Base-by-base conservation (phyloP, 2,888 invertebrate species). In the Stratiomys singularior region DNA sequence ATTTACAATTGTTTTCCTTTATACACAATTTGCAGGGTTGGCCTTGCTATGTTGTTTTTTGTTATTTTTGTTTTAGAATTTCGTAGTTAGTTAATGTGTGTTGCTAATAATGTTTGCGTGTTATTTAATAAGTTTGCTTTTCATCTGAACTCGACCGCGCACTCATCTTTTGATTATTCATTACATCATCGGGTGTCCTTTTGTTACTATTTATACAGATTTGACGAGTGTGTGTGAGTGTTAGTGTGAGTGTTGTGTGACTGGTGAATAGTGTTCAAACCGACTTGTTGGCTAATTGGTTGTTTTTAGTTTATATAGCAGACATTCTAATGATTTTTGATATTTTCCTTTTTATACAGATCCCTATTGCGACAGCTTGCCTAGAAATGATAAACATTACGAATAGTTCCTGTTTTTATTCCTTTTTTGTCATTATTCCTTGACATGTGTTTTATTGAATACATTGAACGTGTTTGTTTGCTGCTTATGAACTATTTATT, bases 371-470 rank as follows among this genome's bases (percentile, higher is more conserved):
- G 21, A 60, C 23, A 25, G 21, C 23, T 60, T 60, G 21, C 18
- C 44, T 47, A 25, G 9, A 37, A 56, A 74, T 58, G 37, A 74
- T 28, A 74, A 74, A 74, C 60, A 21, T 74, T 74, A 74, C 25
- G 30, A 37, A 27, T 74, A 74, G 74, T 74, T 74, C 74, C 74
- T 74, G 74, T 74, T 74, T 74, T 74, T 37, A 30, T 37, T 74
- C 74, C 74, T 52, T 74, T 74, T 58, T 60, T 74, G n/a, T n/a
- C n/a, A n/a, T n/a, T n/a, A n/a, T 30, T 46, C 1, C n/a, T 30
- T 30, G 18, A 37, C 37, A 23, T 47, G 46, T 2, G 15, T 13
- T 46, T 46, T 47, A 13, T 47, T 15, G 23, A 15, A 4, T 69
- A 46, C 15, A 37, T 25, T 66, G 15, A 18, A 37, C 2, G 23